Conservation (phyloP, 2,888 invertebrate genomes). For the Eupithecia centaureata region DNA sequence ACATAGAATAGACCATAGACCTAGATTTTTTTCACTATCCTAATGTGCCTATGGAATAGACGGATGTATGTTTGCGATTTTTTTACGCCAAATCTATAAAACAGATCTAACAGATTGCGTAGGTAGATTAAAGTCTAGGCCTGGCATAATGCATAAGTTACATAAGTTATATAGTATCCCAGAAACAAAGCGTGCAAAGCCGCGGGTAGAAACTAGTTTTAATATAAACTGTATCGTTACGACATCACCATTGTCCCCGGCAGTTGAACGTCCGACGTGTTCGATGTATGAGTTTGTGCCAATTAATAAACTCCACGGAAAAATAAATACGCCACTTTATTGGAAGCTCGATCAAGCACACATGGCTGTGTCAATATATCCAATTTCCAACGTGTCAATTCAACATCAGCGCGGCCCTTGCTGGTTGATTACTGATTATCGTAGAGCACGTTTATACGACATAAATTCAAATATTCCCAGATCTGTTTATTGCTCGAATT, state of each 20-base stretch:
- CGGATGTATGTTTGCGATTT: too few relatives aligned
- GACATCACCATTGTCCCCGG: neutral
- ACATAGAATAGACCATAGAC: too few relatives aligned
- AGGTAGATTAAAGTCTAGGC: neutral
- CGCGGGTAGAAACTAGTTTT: neutral
- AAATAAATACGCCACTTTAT: conserved; percentile 4
- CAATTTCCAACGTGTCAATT: conserved; percentile 28
- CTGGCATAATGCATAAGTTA: neutral
- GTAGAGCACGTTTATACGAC: conserved; percentile 31
- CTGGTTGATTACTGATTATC: conserved; percentile 19
- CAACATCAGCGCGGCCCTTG: neutral
- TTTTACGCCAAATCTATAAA: neutral
- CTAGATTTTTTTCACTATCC: too few relatives aligned
- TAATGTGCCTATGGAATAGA: neutral
- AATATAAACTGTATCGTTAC: neutral
- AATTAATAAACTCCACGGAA: neutral
- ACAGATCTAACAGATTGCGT: neutral
- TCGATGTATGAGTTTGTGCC: neutral
- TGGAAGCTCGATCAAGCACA: conserved; percentile 9
- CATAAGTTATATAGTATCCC: too few relatives aligned
- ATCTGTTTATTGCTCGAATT: conserved; percentile 17
- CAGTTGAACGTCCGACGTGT: neutral
- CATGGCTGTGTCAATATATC: conserved; percentile 22
- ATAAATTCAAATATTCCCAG: conserved; percentile 18
- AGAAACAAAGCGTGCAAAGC: neutral